Base-by-base conservation (phyloP, 2,888 invertebrate species). In the Copidosoma aretas region DNA sequence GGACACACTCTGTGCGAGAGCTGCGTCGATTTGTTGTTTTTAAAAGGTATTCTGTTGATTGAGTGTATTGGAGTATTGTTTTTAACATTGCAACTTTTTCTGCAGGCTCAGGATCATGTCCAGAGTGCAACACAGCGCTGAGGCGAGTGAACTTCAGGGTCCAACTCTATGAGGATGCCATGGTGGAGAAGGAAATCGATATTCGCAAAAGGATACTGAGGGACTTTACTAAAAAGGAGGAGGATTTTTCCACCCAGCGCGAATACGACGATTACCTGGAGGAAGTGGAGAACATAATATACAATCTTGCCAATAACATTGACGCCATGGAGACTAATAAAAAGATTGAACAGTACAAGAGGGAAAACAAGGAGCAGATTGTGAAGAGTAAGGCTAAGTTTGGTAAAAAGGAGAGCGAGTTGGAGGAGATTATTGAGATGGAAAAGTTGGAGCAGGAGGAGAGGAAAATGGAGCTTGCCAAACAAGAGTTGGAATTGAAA, bases 241-340 rank as follows among this genome's bases (percentile, higher is more conserved):
- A 96, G 74, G 98, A 99, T 84, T 99, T 99, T 82, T 82, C 85
- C 0, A 87, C 90, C 0, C 83, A 96, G 66, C 85, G 89, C 51
- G 97, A 95, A 69, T 99, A 92, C 84, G 98, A 99, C 84, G 94
- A 98, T 84, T 99, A 99, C 83, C 87, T 99, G 75, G 99, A 99
- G 85, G 93, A 95, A 85, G 90, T 98, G 53, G 98, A 98, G 84
- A 90, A 89, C 0, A 93, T 97, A 75, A 91, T 98, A 69, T 97
- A 89, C 83, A 97, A 97, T 86, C 86, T 98, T 76, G 89, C 91
- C 1, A 93, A 96, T 86, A 93, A 95, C 81, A 91, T 95, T 70
- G 95, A 98, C 83, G 86, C 95, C 56, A 88, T 94, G 51, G 91
- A 91, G 74, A 97, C 96, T 0, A 95, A 94, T 84, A 94, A 93